Conservation (phyloP, 2,113 vertebrate genomes). For the Sula dactylatra region DNA sequence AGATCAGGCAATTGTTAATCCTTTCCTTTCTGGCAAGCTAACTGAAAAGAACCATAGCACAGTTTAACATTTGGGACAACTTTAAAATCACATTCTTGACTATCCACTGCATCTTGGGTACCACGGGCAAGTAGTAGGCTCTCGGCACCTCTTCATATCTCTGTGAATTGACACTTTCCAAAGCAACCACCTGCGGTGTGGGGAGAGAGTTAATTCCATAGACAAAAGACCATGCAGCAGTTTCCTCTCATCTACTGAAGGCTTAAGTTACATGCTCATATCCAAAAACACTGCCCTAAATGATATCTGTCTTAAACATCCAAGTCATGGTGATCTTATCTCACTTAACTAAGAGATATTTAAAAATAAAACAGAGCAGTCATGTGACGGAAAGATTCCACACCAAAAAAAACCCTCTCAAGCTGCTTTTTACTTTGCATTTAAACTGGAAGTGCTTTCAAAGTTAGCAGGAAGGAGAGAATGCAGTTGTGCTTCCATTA, state of each 20-base stretch:
- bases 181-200: not conserved
- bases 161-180: not conserved
- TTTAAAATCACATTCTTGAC: not conserved
- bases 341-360: not conserved
- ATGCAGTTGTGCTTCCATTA: fast-evolving
- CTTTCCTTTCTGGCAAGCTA: not conserved
- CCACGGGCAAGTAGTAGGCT: not conserved
- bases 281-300: not conserved
- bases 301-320: not conserved
- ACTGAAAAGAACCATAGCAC: not conserved
- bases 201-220: not conserved
- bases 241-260: not conserved
- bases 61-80: not conserved
- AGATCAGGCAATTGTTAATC: not conserved
- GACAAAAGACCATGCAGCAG: not conserved
- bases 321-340: not conserved
- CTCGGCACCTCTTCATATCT: not conserved
- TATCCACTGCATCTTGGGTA: not conserved
- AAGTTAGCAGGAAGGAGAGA: not conserved
- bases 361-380: not conserved
- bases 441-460: not conserved
- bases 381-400: not conserved
- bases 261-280: not conserved
- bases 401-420: not conserved
- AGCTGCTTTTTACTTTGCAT: not conserved